Percentiles rank a stretch among this genome's conserved stretches.
These are phyloP conservation scores for Chelon auratus DNA, from an alignment of 2,797 vertebrate species.

Conservation along the genomic window DNA sequence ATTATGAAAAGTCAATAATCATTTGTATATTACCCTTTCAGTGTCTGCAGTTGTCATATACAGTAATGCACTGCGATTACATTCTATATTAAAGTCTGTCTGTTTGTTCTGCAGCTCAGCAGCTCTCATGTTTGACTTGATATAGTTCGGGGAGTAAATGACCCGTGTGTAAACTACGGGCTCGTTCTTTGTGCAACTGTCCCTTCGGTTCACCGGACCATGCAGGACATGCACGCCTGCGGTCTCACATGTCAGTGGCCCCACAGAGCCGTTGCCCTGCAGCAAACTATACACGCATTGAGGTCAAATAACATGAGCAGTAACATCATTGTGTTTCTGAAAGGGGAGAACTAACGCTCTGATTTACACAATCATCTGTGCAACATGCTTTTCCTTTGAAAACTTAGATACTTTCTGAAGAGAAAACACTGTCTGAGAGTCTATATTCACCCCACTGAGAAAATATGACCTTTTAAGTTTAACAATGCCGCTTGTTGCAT, in stretches of 20 bases:
- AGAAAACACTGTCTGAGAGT: neutral
- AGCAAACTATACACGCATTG: conserved; percentile 9
- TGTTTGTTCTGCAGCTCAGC: conserved; percentile 7
- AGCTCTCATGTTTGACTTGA: conserved; percentile 26
- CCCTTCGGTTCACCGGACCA: conserved; percentile 36
- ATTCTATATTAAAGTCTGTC: neutral
- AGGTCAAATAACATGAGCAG: conserved; percentile 22
- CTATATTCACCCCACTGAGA: neutral
- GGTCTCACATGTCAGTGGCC: conserved; percentile 44
- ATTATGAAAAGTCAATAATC: neutral
- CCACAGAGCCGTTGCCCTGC: conserved; percentile 12
- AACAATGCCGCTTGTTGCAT: neutral
- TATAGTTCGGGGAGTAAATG: conserved; percentile 44
- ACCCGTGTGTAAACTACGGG: conserved; percentile 37
- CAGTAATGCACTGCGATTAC: conserved; percentile 24
- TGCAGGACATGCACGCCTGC: conserved; percentile 31
- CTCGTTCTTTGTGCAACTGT: conserved; percentile 34
- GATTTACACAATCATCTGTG: neutral
- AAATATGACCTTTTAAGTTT: neutral
- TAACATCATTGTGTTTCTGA: conserved; percentile 7
- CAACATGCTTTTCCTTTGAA: neutral
- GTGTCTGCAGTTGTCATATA: conserved; percentile 16
- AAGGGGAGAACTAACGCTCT: neutral
- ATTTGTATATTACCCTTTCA: neutral
- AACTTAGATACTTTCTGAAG: neutral